Evolutionary conservation across 23 tunicate genomes (phyloP).

Genomic region (Halocynthia aurantium): DNA sequence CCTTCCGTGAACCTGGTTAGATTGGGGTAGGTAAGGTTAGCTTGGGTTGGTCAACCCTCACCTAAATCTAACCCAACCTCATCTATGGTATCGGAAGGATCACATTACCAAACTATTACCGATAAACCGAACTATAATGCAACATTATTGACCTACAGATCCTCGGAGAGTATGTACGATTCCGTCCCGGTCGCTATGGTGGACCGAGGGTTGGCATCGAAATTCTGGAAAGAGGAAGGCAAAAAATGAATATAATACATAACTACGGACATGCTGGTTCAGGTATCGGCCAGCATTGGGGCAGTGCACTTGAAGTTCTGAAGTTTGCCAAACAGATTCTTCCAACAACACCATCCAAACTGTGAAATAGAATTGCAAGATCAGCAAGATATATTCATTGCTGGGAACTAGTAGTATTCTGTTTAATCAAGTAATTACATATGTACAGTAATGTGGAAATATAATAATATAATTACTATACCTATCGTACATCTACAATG

Average conservation of each 20-base stretch:
- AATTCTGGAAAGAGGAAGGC: background rate
- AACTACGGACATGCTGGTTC: constrained; percentile 15
- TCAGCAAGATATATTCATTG: too few relatives aligned
- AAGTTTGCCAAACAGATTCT: background rate
- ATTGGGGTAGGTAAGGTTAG: too few relatives aligned
- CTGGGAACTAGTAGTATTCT: too few relatives aligned
- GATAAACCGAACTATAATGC: background rate
- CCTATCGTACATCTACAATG: too few relatives aligned
- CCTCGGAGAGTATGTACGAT: constrained; percentile 6
- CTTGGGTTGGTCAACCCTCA: too few relatives aligned
- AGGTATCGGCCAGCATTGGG: constrained; percentile 12
- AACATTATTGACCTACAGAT: background rate
- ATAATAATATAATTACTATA: too few relatives aligned
- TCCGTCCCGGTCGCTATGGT: background rate
- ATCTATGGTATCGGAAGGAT: background rate
- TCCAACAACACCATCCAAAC: too few relatives aligned
- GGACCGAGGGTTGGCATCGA: background rate
- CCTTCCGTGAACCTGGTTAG: too few relatives aligned
- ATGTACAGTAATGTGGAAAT: too few relatives aligned
- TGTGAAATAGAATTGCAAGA: too few relatives aligned
- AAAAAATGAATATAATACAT: background rate
- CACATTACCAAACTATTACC: background rate
- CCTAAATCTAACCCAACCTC: background rate
- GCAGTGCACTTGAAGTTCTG: background rate
- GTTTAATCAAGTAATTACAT: too few relatives aligned